A percentile compares a stretch with the other conserved stretches of the same genome.
Evolutionary conservation across 2,113 vertebrate genomes (phyloP).

Genomic region (Trachemys scripta): DNA sequence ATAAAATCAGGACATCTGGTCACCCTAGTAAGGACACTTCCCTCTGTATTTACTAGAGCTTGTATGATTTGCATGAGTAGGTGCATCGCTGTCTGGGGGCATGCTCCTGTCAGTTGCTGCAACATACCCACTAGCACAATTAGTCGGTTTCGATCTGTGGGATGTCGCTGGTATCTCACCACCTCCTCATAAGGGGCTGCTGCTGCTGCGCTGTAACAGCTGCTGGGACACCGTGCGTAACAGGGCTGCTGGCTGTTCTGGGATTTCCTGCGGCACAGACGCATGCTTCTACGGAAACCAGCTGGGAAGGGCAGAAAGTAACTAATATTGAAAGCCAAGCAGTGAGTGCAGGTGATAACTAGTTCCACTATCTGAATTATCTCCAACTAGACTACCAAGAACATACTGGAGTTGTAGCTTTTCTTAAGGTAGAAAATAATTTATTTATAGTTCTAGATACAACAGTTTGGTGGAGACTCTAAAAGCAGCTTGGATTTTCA

Average conservation of each 20-base stretch:
- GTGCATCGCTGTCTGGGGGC: not conserved
- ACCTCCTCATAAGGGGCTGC: constrained; percentile 92
- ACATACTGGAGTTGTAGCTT: not conserved
- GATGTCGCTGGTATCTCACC: constrained; percentile 88
- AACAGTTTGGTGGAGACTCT: not conserved
- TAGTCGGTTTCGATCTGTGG: constrained; percentile 84
- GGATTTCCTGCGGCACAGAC: constrained; percentile 87
- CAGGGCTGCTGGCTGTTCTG: constrained; percentile 73
- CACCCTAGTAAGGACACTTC: not conserved
- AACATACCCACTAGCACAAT: constrained; percentile 90
- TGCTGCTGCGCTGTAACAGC: constrained; percentile 67
- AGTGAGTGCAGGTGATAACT: rapidly evolving
- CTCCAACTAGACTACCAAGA: not conserved
- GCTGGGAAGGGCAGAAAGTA: constrained; percentile 75
- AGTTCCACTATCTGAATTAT: not conserved
- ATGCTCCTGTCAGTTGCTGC: not conserved
- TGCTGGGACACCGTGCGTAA: constrained; percentile 70
- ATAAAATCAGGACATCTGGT: no score
- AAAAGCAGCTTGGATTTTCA: not conserved
- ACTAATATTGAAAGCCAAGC: not conserved
- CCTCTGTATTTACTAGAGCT: not conserved
- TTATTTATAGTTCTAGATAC: not conserved
- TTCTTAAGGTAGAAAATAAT: not conserved
- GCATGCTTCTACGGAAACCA: constrained; percentile 93
- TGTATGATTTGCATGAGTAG: not conserved